Evolutionary conservation across 2,797 vertebrate genomes (phyloP).

Genomic region (Cercopithecus neglectus): DNA sequence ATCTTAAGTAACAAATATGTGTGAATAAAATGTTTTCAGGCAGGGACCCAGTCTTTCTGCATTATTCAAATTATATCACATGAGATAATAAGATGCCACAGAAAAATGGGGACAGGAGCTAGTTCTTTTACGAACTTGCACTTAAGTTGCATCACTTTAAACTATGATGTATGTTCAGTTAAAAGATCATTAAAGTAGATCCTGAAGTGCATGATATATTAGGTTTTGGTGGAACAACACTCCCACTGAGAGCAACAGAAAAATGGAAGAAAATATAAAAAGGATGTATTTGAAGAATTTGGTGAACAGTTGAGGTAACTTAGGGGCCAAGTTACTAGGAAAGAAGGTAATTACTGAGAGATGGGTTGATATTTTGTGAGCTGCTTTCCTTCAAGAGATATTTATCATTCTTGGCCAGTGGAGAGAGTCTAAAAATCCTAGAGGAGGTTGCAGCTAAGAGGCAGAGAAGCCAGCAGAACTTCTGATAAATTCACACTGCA

Average conservation of each 20-base stretch:
- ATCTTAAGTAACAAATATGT: slow-evolving; percentile 25
- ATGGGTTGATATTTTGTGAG: slow-evolving; percentile 25
- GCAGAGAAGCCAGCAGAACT: neutral
- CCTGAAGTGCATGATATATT: slow-evolving; percentile 18
- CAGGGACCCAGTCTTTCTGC: neutral
- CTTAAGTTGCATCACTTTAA: slow-evolving; percentile 56
- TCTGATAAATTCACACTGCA: neutral
- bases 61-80: slow-evolving; percentile 17
- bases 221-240: slow-evolving; percentile 25
- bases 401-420: neutral
- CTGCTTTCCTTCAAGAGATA: neutral
- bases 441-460: neutral
- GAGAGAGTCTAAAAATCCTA: neutral
- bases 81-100: slow-evolving; percentile 5
- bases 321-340: slow-evolving; percentile 5
- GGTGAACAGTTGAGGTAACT: neutral
- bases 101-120: neutral
- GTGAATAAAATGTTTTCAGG: neutral
- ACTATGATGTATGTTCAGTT: slow-evolving; percentile 23
- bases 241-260: slow-evolving; percentile 40
- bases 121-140: slow-evolving; percentile 41
- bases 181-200: slow-evolving; percentile 43
- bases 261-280: slow-evolving; percentile 50
- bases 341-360: slow-evolving; percentile 12
- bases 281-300: slow-evolving; percentile 40